Evolutionary conservation across 2,797 vertebrate species (phyloP).

Genomic region (Takifugu ocellatus): DNA sequence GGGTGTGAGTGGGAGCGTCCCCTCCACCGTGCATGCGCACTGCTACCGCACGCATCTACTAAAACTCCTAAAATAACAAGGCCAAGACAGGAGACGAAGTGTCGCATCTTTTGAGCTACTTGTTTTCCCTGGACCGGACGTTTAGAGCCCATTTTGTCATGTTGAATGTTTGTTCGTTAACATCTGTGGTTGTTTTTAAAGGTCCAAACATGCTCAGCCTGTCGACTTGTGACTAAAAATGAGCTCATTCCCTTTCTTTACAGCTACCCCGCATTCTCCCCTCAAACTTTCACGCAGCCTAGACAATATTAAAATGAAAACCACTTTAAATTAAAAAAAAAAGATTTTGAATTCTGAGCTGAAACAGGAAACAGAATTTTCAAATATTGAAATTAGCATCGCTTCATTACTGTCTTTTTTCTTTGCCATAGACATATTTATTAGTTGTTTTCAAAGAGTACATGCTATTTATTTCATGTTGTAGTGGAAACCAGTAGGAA

Average conservation of each 20-base stretch:
- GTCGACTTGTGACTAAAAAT: conserved; percentile 15
- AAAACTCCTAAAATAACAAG: conserved; percentile 19
- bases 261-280: conserved; percentile 1
- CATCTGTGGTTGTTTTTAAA: conserved; percentile 15
- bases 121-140: neutral
- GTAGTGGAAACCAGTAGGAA: too few relatives aligned
- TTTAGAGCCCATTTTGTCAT: conserved; percentile 45
- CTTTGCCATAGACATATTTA: too few relatives aligned
- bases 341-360: neutral
- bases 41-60: conserved; percentile 31
- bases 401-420: neutral
- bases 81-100: conserved; percentile 5
- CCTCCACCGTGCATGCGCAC: conserved; percentile 59
- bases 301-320: too few relatives aligned
- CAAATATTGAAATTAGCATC: too few relatives aligned
- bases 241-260: conserved; percentile 7
- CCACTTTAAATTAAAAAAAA: too few relatives aligned
- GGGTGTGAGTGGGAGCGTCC: conserved; percentile 61
- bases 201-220: conserved; percentile 19
- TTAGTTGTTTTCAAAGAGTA: too few relatives aligned
- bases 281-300: neutral
- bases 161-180: conserved; percentile 26
- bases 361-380: neutral
- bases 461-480: too few relatives aligned
- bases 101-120: neutral